Base-by-base conservation (phyloP, 2,888 invertebrate species). In the Phalangium opilio region DNA sequence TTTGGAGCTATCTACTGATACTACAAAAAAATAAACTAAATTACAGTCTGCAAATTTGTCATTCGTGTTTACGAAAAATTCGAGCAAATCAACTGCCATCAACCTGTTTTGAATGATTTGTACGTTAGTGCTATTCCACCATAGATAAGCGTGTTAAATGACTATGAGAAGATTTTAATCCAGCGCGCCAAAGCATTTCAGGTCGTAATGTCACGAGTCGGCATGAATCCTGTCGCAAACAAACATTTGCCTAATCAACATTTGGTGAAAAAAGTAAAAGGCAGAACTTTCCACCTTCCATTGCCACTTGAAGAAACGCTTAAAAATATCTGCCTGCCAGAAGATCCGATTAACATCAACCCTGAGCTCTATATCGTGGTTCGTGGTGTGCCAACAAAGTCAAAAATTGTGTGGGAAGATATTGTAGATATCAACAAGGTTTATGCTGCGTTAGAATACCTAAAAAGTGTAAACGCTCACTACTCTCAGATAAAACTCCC, bases 281-380 rank as follows among this genome's bases (percentile, higher is more conserved):
- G 41, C n/a, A 15, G 41, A 19, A 17, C 18, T 18, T 41, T 41
- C 7, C 41, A 41, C 14, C 21, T 41, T 21, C 41, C 41, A 18
- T 41, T 41, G n/a, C 41, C 41, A 18, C 5, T 41, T n/a, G 18
- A 41, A 41, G 12, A 15, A n/a, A 41, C 41, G 3, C 41, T 41
- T 18, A 19, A 8, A 18, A 41, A 41, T 21, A 21, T 41, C 11
- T 27, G 20, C 19, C 19, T 21, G 14, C 41, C 41, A 8, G 10
- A n/a, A 8, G 41, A 41, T 41, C 15, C 41, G n/a, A 19, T 41
- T 12, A 41, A 11, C 3, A 18, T 27, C 19, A 17, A 41, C n/a
- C 41, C 19, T n/a, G 41, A 41, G 7, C 18, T 41, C 21, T 41
- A 18, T 41, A 17, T 41, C 11, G 11, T 41, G 3, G 41, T 17